Evolutionary conservation across 2,888 invertebrate genomes (phyloP).

Genomic region (Oxytorus armatus): DNA sequence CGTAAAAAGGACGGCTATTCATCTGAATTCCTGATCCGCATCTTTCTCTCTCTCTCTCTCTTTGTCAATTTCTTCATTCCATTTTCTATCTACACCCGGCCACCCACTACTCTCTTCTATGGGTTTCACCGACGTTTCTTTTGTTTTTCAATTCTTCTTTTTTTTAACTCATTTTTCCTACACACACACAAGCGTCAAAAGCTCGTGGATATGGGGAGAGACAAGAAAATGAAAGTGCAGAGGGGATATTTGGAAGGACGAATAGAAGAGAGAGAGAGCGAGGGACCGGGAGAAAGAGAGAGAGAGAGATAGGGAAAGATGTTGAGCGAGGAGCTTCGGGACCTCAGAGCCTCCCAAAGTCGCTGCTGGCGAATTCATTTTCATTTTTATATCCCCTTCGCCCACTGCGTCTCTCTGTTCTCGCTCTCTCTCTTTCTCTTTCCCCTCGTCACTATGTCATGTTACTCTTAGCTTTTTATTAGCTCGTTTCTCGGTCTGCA

Average conservation of each 20-base stretch:
- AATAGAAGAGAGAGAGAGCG: background rate
- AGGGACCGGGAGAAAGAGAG: no score
- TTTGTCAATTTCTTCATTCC: conserved; percentile 37
- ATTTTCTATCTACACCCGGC: conserved; percentile 40
- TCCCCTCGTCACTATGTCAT: conserved; percentile 21
- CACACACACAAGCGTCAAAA: conserved; percentile 27
- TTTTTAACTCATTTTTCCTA: background rate
- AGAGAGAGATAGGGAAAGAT: conserved; percentile 10
- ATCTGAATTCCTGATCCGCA: conserved; percentile 56
- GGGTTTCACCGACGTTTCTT: conserved; percentile 26
- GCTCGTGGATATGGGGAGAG: conserved; percentile 7
- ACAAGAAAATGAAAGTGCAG: conserved; percentile 13
- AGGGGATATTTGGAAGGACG: conserved; percentile 35
- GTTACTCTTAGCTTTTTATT: conserved; percentile 63
- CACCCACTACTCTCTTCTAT: conserved; percentile 11
- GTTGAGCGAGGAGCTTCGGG: conserved; percentile 63
- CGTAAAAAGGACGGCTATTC: conserved; percentile 60
- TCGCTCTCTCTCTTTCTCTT: conserved; percentile 15
- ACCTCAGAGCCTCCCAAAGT: conserved; percentile 68
- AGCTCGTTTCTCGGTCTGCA: conserved; percentile 65
- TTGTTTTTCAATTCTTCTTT: background rate
- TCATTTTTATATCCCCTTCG: conserved; percentile 70
- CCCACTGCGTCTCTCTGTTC: conserved; percentile 31
- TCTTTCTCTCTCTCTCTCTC: conserved; percentile 27
- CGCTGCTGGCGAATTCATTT: conserved; percentile 73